Percentiles rank a stretch among this genome's conserved stretches.
Evolutionary conservation across 2,888 invertebrate genomes (phyloP).

Genomic region (Prionchulus punctatus): DNA sequence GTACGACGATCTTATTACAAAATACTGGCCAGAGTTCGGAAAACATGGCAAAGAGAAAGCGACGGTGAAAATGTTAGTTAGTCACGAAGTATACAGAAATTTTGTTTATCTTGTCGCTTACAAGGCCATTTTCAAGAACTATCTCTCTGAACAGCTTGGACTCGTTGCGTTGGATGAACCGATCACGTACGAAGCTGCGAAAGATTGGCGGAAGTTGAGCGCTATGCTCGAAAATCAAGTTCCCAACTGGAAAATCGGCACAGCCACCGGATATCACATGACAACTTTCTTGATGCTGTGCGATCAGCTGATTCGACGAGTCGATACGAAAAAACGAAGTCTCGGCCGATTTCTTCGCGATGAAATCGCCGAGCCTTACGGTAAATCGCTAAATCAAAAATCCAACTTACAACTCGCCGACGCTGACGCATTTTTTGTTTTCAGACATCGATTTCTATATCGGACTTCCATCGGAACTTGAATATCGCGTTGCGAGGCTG

Average conservation of each 20-base stretch:
- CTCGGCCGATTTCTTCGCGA: constrained; percentile 33
- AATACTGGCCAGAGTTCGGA: constrained; percentile 38
- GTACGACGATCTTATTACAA: constrained; percentile 31
- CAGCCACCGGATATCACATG: constrained; percentile 35
- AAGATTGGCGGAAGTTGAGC: constrained; percentile 27
- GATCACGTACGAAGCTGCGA: constrained; percentile 26
- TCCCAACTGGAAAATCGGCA: constrained; percentile 33
- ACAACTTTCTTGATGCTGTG: constrained; percentile 35
- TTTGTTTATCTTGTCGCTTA: no score
- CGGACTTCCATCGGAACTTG: constrained; percentile 25
- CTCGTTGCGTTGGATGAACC: constrained; percentile 29
- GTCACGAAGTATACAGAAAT: constrained; percentile 33
- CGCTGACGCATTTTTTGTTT: no score
- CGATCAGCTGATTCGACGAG: constrained; percentile 33
- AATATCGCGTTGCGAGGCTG: constrained; percentile 27
- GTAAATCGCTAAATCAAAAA: no score
- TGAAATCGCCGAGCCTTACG: constrained; percentile 1
- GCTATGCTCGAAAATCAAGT: constrained; percentile 28
- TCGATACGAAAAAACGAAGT: constrained; percentile 33
- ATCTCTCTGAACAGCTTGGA: no score
- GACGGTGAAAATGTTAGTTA: constrained; percentile 32
- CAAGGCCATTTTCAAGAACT: no score
- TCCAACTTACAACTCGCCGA: no score
- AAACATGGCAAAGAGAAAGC: constrained; percentile 36
- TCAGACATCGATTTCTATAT: constrained; percentile 31